Evolutionary conservation across 2,797 vertebrate genomes (phyloP).

Genomic region (Poecilia velifera): DNA sequence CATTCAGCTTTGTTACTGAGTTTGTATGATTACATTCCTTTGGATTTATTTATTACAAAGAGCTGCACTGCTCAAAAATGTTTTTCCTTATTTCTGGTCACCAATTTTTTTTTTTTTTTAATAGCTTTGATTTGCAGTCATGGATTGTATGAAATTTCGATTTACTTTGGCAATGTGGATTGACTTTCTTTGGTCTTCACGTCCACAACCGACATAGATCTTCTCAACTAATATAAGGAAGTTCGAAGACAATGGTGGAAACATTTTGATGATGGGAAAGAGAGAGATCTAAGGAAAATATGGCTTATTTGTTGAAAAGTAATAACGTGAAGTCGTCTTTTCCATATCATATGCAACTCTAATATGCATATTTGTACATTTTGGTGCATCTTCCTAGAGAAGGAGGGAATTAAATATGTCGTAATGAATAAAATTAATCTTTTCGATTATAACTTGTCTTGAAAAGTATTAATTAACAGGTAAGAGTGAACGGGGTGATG

Average conservation of each 20-base stretch:
- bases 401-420: neutral
- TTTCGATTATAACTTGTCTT: neutral
- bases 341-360: neutral
- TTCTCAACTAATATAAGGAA: neutral
- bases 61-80: neutral
- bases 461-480: neutral
- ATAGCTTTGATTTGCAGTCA: neutral
- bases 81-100: neutral
- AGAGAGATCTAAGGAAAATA: neutral
- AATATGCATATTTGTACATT: neutral
- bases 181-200: neutral
- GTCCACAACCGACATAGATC: neutral
- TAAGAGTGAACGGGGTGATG: neutral
- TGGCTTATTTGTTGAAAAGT: neutral
- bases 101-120: neutral
- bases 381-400: neutral
- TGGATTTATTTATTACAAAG: neutral
- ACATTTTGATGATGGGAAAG: neutral
- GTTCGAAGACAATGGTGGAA: neutral
- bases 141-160: neutral
- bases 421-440: neutral
- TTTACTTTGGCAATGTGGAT: neutral
- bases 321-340: neutral
- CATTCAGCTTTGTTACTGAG: slow-evolving; percentile 3
- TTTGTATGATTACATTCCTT: neutral